These are phyloP conservation scores for Paratrypauchen microcephalus DNA, from an alignment of 2,797 vertebrate genomes.

Conservation along the genomic window DNA sequence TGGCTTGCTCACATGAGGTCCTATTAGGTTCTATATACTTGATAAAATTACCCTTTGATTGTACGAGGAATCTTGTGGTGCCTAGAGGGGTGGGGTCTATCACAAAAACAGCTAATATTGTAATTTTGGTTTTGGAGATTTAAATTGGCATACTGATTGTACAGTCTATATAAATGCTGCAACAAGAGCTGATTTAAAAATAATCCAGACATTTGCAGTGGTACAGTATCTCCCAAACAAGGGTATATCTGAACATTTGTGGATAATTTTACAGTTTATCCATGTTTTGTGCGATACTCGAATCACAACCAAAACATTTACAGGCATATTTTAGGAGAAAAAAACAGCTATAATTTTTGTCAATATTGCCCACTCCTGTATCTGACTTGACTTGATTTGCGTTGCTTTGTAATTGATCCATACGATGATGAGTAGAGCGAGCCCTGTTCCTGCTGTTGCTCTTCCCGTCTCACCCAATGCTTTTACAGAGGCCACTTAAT, in stretches of 20 bases:
- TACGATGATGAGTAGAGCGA: constrained; percentile 18
- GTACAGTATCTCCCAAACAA: not conserved
- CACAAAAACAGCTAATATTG: too few relatives aligned
- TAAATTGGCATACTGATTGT: too few relatives aligned
- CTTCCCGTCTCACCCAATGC: constrained; percentile 15
- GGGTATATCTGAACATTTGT: not conserved
- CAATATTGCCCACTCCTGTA: not conserved
- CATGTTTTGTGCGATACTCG: too few relatives aligned
- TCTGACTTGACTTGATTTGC: constrained; percentile 9
- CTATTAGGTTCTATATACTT: not conserved
- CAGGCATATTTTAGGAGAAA: too few relatives aligned
- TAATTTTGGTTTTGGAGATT: too few relatives aligned
- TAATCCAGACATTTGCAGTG: not conserved
- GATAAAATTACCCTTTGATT: not conserved
- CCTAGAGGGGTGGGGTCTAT: too few relatives aligned
- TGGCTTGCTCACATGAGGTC: not conserved
- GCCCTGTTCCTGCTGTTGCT: constrained; percentile 27
- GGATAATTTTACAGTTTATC: not conserved
- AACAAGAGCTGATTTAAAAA: not conserved
- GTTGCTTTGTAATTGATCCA: constrained; percentile 34
- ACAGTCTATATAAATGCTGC: too few relatives aligned
- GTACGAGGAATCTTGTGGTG: too few relatives aligned
- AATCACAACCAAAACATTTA: too few relatives aligned
- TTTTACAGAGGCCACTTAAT: constrained; percentile 44
- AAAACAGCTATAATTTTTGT: too few relatives aligned